A percentile compares a stretch with the other conserved stretches of the same genome.
Evolutionary conservation across 2,113 vertebrate species (phyloP).

Genomic region (Prionailurus bengalensis): DNA sequence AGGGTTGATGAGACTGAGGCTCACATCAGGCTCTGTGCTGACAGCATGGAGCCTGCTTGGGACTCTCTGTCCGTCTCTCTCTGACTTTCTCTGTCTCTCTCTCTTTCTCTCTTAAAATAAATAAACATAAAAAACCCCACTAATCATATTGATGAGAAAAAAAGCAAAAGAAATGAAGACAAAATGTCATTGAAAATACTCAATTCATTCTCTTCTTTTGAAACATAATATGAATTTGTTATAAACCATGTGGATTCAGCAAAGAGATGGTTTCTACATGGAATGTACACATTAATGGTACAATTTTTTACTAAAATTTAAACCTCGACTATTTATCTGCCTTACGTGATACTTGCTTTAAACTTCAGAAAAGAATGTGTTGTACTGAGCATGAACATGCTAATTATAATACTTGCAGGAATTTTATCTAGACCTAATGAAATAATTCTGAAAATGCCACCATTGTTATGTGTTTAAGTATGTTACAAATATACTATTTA

Average conservation of each 20-base stretch:
- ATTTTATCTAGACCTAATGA: conserved; percentile 29
- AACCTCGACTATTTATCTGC: neutral
- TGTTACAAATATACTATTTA: neutral
- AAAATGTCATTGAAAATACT: neutral
- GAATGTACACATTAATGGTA: neutral
- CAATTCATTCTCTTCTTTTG: conserved; percentile 2
- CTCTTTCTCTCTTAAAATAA: neutral
- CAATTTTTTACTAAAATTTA: neutral
- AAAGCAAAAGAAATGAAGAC: neutral
- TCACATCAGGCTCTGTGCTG: neutral
- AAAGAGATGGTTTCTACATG: neutral
- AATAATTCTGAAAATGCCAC: conserved; percentile 26
- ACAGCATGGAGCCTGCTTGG: neutral
- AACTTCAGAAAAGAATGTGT: neutral
- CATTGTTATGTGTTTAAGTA: neutral
- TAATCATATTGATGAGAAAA: neutral
- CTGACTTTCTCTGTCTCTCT: neutral
- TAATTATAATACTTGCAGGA: neutral
- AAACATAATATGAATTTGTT: neutral
- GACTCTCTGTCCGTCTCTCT: neutral
- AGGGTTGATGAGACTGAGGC: no score
- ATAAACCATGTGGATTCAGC: neutral
- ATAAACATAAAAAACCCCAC: neutral
- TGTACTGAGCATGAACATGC: neutral
- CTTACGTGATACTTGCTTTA: conserved; percentile 11